Evolutionary conservation across 2,797 vertebrate genomes (phyloP), one percentile per base, ranked within the genome.

Genomic region (Cossypha heuglini): DNA sequence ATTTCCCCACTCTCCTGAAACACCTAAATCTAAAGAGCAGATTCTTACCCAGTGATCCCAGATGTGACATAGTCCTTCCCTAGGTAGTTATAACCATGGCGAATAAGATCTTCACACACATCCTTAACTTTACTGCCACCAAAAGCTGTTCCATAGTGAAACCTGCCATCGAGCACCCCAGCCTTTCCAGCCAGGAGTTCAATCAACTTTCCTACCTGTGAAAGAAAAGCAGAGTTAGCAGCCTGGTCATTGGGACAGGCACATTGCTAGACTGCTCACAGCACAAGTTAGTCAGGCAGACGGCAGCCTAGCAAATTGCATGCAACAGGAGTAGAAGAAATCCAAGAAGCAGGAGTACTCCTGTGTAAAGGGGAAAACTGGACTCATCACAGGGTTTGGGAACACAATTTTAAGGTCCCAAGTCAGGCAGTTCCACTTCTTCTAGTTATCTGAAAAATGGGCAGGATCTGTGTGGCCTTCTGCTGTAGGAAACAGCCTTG

Each of bases 121-220:
- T 99, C 99, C 96, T 99, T 99, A 94, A 99, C 99, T 96, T 99
- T 99, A 96, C 99, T 99, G 91, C 99, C 99, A 16, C 99, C 99
- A 21, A 99, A 99, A 13, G 99, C 99, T 0, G 99, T 99, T 54
- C 99, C 99, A 1, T 99, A 99, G 97, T 99, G 99, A 97, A 99
- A 99, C 14, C 98, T 97, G 52, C 99, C 99, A 5, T 99, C 99
- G 2, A 99, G 95, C 74, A 99, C 99, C 1, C 99, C 99, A 0
- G 99, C 99, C 96, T 99, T 99, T 81, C 99, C 99, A 5, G 99
- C 99, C 95, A 99, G 96, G 80, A 99, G 98, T 84, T 99, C 99
- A 19, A 99, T 99, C 86, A 99, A 92, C 95, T 99, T 99, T 51
- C 99, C 99, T 77, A 99, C 99, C 99, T 99, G 96, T 49, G 43